A percentile compares a stretch with the other conserved stretches of the same genome.
phyloP scores from a whole-genome alignment of 2,888 invertebrate genomes.

The Chrysotoxum bicinctum region DNA sequence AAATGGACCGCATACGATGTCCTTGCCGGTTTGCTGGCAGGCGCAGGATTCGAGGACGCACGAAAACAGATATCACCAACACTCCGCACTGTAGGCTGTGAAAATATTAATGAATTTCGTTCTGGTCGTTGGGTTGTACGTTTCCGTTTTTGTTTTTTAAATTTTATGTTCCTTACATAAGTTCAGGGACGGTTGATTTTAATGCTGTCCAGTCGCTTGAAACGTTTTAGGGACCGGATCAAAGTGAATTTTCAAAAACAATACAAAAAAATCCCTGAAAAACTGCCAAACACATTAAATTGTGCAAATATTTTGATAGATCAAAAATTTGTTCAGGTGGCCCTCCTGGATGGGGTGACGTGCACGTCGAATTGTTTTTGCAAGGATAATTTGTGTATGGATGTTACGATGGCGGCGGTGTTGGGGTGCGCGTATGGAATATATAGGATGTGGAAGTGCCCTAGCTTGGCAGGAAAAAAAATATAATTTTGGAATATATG shows the following conservation, averaged over 20 bases:
- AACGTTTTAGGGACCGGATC: conserved; percentile 61
- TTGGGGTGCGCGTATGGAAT: not conserved
- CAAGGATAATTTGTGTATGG: conserved; percentile 7
- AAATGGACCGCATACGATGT: conserved; percentile 51
- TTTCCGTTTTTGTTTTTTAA: not conserved
- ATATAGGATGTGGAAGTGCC: conserved; percentile 15
- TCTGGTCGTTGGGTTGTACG: conserved; percentile 40
- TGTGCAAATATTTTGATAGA: conserved; percentile 64
- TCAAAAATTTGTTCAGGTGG: conserved; percentile 48
- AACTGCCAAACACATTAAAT: conserved; percentile 64
- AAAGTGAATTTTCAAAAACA: conserved; percentile 42
- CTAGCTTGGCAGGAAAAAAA: conserved; percentile 10
- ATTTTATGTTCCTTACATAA: conserved; percentile 4
- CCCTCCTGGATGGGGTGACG: not conserved
- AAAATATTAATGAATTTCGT: conserved; percentile 44
- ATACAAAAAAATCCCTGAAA: not conserved
- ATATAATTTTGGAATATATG: conserved; percentile 21
- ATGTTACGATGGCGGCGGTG: not conserved
- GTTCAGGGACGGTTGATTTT: conserved; percentile 38
- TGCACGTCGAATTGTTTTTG: conserved; percentile 3
- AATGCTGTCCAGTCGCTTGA: conserved; percentile 56
- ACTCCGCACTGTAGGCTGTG: conserved; percentile 1
- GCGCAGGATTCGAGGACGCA: not conserved
- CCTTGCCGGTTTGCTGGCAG: not conserved
- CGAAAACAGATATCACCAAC: not conserved